phyloP scores from a whole-genome alignment of 2,113 vertebrate species.

The Anoplopoma fimbria region DNA sequence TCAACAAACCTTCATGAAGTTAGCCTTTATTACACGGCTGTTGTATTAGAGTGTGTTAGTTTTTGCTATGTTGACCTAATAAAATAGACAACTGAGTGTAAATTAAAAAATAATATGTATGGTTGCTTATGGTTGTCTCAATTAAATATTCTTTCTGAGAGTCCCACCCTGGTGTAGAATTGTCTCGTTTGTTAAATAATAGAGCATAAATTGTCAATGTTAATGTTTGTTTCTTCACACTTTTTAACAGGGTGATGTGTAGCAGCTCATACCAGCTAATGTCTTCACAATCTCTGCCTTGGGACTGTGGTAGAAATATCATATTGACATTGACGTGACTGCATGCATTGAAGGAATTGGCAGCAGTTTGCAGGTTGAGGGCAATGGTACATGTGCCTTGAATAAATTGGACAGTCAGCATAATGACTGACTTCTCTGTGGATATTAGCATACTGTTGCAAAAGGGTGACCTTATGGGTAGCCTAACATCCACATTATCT shows the following conservation, averaged over 20 bases:
- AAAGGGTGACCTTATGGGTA: constrained; percentile 14
- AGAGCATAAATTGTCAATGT: constrained; percentile 3
- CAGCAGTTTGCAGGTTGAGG: neutral
- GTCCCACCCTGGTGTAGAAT: neutral
- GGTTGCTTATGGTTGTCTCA: neutral
- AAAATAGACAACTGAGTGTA: neutral
- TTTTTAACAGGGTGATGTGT: too few relatives aligned
- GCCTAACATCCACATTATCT: constrained; percentile 3
- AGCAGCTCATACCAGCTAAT: too few relatives aligned
- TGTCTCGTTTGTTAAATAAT: neutral
- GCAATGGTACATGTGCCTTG: neutral
- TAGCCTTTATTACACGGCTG: neutral
- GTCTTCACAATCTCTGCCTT: neutral
- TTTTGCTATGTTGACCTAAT: neutral
- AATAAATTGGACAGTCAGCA: constrained; percentile 61
- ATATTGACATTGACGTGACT: neutral
- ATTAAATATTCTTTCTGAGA: neutral
- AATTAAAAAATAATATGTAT: neutral
- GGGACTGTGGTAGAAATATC: neutral
- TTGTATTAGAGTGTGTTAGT: neutral
- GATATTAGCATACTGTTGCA: constrained; percentile 26
- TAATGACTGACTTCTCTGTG: constrained; percentile 26
- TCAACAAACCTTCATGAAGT: neutral
- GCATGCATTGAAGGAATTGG: neutral
- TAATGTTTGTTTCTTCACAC: too few relatives aligned